A percentile compares a stretch with the other conserved stretches of the same genome.
Conservation (phyloP, 2,113 vertebrate genomes). For the Chloebia gouldiae region DNA sequence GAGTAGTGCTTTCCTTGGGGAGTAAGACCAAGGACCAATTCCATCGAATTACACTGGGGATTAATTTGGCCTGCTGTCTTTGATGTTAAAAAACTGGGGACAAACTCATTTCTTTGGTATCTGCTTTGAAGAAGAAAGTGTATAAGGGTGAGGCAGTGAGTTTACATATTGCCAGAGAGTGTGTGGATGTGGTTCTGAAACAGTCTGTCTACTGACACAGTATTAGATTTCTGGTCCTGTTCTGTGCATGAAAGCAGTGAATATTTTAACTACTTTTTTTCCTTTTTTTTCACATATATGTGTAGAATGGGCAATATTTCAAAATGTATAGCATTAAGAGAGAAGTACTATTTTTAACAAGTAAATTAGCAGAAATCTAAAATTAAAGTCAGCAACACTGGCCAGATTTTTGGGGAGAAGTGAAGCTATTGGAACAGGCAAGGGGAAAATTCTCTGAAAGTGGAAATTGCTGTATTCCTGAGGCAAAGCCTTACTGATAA, state of each 20-base stretch:
- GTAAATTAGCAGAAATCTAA: conserved; percentile 2
- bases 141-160: background rate
- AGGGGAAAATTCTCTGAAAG: background rate
- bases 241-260: background rate
- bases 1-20: background rate
- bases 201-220: conserved; percentile 1
- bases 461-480: background rate
- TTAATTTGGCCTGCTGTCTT: background rate
- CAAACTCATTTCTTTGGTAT: conserved; percentile 5
- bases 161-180: background rate
- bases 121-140: conserved; percentile 37
- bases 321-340: background rate
- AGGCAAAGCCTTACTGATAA: background rate
- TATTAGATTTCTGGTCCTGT: conserved; percentile 41
- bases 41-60: background rate
- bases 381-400: background rate
- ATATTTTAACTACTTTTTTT: background rate
- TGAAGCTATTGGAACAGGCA: background rate
- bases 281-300: background rate
- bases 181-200: conserved; percentile 4
- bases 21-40: background rate
- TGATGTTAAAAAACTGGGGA: conserved; percentile 11
- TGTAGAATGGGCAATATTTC: background rate
- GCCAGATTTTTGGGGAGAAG: background rate
- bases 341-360: conserved; percentile 2